Base-by-base conservation (phyloP, 2,888 invertebrate genomes). In the Pristionchus arcanus region DNA sequence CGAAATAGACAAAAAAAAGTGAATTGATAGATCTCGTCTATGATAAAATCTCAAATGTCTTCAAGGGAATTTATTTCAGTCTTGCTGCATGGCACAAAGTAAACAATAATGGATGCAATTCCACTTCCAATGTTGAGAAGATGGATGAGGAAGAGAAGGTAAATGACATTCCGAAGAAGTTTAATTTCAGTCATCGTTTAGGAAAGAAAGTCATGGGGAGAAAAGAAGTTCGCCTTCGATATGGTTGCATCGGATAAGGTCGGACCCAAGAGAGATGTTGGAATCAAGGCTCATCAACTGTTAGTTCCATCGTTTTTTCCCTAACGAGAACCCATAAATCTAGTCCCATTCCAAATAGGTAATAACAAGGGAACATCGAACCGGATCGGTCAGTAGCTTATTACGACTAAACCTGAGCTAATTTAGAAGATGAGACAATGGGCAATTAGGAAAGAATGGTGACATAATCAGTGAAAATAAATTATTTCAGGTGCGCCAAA, bases 191-290 rank as follows among this genome's bases (percentile, higher is more conserved):
- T 84, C 31, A 1, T 66, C 4, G 25, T 89, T 63, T 15, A 88
- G 89, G 89, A 90, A 31, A 31, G 90, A 7, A 74, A 87, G 71
- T 55, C 91, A 31, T 92, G 90, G 90, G 98, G 98, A 25, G 98
- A 98, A 95, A 97, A 97, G 95, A 96, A 96, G 85, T 97, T 97
- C 96, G 98, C 98, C 0, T 99, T 98, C 95, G 99, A 99, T 95
- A 97, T 97, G 15, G 96, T 98, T 31, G 97, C 98, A 25, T 98
- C 98, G 90, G 97, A 97, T 94, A 97, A 97, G 94, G 96, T 99
- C 90, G 97, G 97, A n/a, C 96, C 97, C 90, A 96, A 97, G 90
- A 96, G 99, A 91, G 96, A 96, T 25, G 96, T 98, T 90, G 98
- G 98, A 28, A 98, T 98, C 95, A 98, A 98, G 0, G 96, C 98